A percentile compares a stretch with the other conserved stretches of the same genome.
Evolutionary conservation across 2,113 vertebrate species (phyloP).

Genomic region (Poeciliopsis turrubarensis): DNA sequence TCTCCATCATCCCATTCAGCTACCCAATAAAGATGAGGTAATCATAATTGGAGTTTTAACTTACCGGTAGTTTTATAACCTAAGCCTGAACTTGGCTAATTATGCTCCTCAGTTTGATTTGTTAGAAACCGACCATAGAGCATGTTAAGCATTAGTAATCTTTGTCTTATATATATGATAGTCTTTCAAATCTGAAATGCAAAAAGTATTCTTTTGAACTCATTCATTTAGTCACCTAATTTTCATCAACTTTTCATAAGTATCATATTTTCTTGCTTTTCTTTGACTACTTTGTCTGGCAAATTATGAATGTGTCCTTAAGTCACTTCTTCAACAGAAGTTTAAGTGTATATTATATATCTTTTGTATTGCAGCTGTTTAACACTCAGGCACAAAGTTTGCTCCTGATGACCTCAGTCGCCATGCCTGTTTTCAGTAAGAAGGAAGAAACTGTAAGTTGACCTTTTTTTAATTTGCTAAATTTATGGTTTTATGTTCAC

Average conservation of each 20-base stretch:
- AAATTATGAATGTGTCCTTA: background rate
- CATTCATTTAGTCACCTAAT: background rate
- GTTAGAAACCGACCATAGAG: background rate
- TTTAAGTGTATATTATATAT: background rate
- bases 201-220: background rate
- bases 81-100: background rate
- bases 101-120: background rate
- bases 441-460: slow-evolving; percentile 92
- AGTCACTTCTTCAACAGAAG: background rate
- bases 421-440: slow-evolving; percentile 98
- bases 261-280: background rate
- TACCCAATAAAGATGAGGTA: slow-evolving; percentile 85
- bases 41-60: slow-evolving; percentile 38
- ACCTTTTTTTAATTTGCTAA: background rate
- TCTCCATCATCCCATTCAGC: slow-evolving; percentile 65
- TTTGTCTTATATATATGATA: background rate
- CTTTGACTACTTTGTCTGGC: background rate
- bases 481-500: background rate
- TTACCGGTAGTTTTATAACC: background rate
- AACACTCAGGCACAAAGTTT: slow-evolving; percentile 88
- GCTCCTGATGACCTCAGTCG: slow-evolving; percentile 92
- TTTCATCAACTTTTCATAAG: background rate
- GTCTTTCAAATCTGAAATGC: background rate
- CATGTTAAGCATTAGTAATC: background rate
- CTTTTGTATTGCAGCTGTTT: slow-evolving; percentile 81